Conservation (phyloP, 2,888 invertebrate genomes). For the Orthonychiurus folsomi region DNA sequence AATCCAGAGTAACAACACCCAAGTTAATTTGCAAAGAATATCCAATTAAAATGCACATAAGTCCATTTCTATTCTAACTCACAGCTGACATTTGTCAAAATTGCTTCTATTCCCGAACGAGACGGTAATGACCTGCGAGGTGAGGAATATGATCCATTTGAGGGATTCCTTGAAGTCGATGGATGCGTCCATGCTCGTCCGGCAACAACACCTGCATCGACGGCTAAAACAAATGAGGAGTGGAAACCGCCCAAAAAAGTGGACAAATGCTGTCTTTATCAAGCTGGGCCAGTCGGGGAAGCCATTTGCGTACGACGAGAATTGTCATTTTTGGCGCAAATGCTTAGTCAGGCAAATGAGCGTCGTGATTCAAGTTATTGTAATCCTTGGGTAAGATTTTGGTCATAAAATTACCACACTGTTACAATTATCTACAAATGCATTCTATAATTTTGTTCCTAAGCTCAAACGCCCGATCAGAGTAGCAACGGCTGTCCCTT, state of each 20-base stretch:
- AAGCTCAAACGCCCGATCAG: conserved; percentile 16
- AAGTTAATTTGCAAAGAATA: too few relatives aligned
- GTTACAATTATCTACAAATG: too few relatives aligned
- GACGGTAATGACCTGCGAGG: conserved; percentile 8
- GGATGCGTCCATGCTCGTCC: neutral
- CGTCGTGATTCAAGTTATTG: too few relatives aligned
- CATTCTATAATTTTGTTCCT: conserved; percentile 19
- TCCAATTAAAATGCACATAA: too few relatives aligned
- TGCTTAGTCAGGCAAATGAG: conserved; percentile 29
- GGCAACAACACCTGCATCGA: neutral
- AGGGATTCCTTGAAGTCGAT: neutral
- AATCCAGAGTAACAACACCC: conserved; percentile 21
- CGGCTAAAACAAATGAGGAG: neutral
- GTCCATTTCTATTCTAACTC: too few relatives aligned
- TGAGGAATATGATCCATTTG: neutral
- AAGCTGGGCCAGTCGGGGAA: conserved; percentile 26
- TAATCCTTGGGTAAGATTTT: too few relatives aligned
- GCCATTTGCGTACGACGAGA: conserved; percentile 33
- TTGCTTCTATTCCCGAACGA: conserved; percentile 31
- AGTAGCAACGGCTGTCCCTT: too few relatives aligned
- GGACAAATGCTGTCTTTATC: neutral
- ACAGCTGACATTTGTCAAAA: conserved; percentile 35
- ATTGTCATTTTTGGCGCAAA: conserved; percentile 34
- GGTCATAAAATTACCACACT: too few relatives aligned
- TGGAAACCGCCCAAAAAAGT: neutral